Evolutionary conservation across 1,140 invertebrate genomes (phyloP), one percentile per base, ranked within the genome.

Genomic region (Calosoma granatense): DNA sequence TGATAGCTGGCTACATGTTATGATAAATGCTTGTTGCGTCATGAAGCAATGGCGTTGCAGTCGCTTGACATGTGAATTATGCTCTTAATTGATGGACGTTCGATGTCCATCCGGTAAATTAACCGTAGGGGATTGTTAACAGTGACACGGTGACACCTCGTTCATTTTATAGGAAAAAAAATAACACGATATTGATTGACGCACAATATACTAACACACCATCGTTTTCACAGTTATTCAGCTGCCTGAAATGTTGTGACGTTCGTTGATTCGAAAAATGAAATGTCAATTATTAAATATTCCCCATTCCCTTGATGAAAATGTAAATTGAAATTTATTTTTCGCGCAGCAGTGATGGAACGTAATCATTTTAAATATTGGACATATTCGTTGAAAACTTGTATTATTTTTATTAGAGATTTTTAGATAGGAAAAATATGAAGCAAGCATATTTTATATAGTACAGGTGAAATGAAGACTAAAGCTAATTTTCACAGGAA

Each of bases 321-420:
- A 55, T 22, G 22, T 56, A 43, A 51, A 26, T 47, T 20, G 19
- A 51, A 51, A 55, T 20, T 6, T n/a, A n/a, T n/a, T n/a, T n/a
- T n/a, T n/a, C n/a, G n/a, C n/a, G n/a, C n/a, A n/a, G n/a, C n/a
- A n/a, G n/a, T n/a, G n/a, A n/a, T n/a, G n/a, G n/a, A n/a, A n/a
- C n/a, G n/a, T n/a, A n/a, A n/a, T n/a, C n/a, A n/a, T n/a, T n/a
- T n/a, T n/a, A n/a, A n/a, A n/a, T n/a, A n/a, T n/a, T n/a, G n/a
- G n/a, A n/a, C n/a, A n/a, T n/a, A n/a, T n/a, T n/a, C n/a, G n/a
- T n/a, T n/a, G n/a, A n/a, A n/a, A n/a, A n/a, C n/a, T n/a, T n/a
- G n/a, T n/a, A n/a, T n/a, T n/a, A n/a, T n/a, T n/a, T n/a, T n/a
- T n/a, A n/a, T n/a, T n/a, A n/a, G n/a, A n/a, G n/a, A n/a, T n/a